Evolutionary conservation across 2,888 invertebrate genomes (phyloP).

Genomic region (Tetheella fluctuosa): DNA sequence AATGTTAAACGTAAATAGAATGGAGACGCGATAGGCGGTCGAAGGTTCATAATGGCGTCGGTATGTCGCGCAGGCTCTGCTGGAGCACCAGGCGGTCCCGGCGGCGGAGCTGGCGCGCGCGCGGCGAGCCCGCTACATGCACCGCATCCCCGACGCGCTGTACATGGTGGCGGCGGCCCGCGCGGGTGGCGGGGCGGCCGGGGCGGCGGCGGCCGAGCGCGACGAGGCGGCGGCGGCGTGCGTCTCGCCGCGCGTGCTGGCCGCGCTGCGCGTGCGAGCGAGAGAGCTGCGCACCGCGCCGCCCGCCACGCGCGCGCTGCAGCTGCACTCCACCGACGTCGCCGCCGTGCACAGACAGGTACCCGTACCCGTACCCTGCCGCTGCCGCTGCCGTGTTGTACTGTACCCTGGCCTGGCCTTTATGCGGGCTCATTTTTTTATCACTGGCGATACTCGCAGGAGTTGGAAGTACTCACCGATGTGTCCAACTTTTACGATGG

Average conservation of each 20-base stretch:
- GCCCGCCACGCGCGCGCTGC: constrained; percentile 91
- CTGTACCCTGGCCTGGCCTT: too few relatives aligned
- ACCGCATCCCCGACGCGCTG: constrained; percentile 95
- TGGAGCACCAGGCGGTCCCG: constrained; percentile 93
- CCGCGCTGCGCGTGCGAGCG: constrained; percentile 93
- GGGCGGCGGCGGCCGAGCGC: too few relatives aligned
- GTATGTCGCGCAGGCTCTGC: constrained; percentile 86
- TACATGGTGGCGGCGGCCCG: constrained; percentile 87
- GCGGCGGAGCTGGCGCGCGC: constrained; percentile 87
- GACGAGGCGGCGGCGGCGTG: constrained; percentile 43
- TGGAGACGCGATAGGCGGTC: too few relatives aligned
- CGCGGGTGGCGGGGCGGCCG: too few relatives aligned
- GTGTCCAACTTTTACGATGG: too few relatives aligned
- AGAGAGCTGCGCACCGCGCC: constrained; percentile 92
- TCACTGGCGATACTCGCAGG: too few relatives aligned
- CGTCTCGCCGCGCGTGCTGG: constrained; percentile 89
- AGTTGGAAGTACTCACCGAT: too few relatives aligned
- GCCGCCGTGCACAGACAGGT: constrained; percentile 38
- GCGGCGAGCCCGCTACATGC: constrained; percentile 88
- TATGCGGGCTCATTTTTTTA: too few relatives aligned
- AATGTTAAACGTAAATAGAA: too few relatives aligned
- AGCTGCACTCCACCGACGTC: constrained; percentile 87
- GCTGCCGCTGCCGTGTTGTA: too few relatives aligned
- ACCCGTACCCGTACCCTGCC: too few relatives aligned
- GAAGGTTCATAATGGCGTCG: too few relatives aligned